A percentile compares a stretch with the other conserved stretches of the same genome.
These are phyloP conservation scores for Bhutanitis thaidina DNA, from an alignment of 2,888 invertebrate genomes.

Conservation along the genomic window DNA sequence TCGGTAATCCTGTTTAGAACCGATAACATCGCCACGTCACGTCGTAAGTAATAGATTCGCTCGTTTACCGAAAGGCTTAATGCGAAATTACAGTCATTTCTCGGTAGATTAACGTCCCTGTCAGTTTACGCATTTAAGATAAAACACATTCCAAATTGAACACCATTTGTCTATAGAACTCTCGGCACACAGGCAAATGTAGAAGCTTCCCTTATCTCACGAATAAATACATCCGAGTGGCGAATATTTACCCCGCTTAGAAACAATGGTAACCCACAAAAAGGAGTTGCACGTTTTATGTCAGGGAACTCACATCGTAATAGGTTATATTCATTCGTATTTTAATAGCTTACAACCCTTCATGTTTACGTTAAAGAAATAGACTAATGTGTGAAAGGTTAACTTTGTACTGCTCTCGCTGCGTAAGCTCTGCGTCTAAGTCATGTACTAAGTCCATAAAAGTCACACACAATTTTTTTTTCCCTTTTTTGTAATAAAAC, in stretches of 20 bases:
- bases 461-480: too few species aligned
- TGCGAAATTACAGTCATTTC: background rate
- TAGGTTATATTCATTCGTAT: too few species aligned
- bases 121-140: background rate
- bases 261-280: background rate
- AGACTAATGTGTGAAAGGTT: too few species aligned
- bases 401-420: too few species aligned
- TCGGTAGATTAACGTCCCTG: background rate
- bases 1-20: too few species aligned
- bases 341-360: too few species aligned
- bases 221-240: background rate
- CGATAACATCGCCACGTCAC: background rate
- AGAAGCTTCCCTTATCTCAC: background rate
- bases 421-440: too few species aligned
- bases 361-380: too few species aligned
- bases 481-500: too few species aligned
- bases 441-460: too few species aligned
- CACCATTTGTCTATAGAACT: conserved; percentile 1
- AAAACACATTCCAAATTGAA: background rate
- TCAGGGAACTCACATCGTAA: background rate
- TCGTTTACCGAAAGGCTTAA: background rate
- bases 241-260: background rate
- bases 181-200: background rate
- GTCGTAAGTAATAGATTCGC: background rate
- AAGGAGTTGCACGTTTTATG: background rate